Evolutionary conservation across 1,140 invertebrate species (phyloP).

Genomic region (Steinernema feltiae): DNA sequence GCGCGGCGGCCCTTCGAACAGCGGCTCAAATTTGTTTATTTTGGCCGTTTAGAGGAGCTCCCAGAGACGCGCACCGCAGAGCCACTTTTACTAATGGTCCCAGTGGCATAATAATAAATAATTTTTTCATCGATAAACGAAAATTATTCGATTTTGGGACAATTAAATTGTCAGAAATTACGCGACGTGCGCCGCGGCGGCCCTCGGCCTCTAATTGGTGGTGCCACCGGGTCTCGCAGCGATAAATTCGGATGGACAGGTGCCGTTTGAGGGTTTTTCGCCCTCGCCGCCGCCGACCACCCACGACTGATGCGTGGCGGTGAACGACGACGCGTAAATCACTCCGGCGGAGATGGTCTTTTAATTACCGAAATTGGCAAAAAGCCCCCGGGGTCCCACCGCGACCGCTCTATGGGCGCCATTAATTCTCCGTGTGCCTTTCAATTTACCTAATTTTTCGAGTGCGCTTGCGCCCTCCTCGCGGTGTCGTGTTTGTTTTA

Average conservation of each 20-base stretch:
- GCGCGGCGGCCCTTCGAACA: too few relatives aligned
- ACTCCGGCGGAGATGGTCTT: constrained; percentile 3
- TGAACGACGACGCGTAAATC: background rate
- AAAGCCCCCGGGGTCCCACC: background rate
- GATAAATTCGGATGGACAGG: constrained; percentile 8
- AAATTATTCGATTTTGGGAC: constrained; percentile 15
- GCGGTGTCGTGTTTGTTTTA: constrained; percentile 11
- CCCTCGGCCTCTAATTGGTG: background rate
- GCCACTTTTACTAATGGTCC: constrained; percentile 15
- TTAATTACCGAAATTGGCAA: constrained; percentile 9
- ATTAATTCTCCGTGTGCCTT: constrained; percentile 13
- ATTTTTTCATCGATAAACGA: constrained; percentile 15
- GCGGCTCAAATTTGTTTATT: constrained; percentile 11
- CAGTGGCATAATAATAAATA: constrained; percentile 11
- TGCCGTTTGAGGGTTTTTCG: background rate
- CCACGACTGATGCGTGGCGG: background rate
- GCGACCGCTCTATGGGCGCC: background rate
- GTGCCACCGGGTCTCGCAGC: background rate
- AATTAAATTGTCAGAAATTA: constrained; percentile 15
- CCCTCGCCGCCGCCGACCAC: background rate
- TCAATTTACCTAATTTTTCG: constrained; percentile 15
- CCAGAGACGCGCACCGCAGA: background rate
- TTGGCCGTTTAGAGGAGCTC: background rate
- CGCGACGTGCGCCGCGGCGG: constrained; percentile 2
- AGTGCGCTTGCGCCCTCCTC: background rate